Conservation (phyloP, 2,797 vertebrate species). For the Hapalemur alaotrensis region DNA sequence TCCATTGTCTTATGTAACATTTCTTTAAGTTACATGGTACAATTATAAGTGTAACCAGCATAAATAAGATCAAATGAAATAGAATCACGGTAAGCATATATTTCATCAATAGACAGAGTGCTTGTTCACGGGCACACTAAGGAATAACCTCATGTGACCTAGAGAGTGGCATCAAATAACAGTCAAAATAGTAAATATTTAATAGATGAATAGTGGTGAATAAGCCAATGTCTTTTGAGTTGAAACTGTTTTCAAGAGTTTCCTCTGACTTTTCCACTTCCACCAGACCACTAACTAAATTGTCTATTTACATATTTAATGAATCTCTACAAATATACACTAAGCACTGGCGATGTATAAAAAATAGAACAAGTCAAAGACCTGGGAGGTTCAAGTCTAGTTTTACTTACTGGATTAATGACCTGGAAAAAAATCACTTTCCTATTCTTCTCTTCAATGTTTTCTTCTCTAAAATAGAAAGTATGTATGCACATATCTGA, state of each 20-base stretch:
- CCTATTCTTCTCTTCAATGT: neutral
- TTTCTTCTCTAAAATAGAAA: neutral
- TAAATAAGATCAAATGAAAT: neutral
- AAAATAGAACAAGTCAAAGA: neutral
- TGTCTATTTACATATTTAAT: neutral
- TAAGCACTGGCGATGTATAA: neutral
- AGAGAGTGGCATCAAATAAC: neutral
- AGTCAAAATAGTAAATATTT: neutral
- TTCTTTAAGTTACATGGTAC: neutral
- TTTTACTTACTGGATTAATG: neutral
- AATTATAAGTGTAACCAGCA: neutral
- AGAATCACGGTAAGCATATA: neutral
- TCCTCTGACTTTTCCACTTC: neutral
- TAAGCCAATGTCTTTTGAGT: neutral
- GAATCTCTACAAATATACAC: neutral
- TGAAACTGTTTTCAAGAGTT: neutral
- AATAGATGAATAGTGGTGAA: neutral
- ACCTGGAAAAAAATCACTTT: neutral
- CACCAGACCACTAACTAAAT: neutral
- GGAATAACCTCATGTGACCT: neutral
- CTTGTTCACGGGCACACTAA: neutral
- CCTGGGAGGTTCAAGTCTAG: neutral
- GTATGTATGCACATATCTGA: neutral
- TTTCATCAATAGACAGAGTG: neutral
- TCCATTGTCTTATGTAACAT: neutral